phyloP scores from a whole-genome alignment of 2,113 vertebrate genomes.

The Pomatostomus ruficeps region DNA sequence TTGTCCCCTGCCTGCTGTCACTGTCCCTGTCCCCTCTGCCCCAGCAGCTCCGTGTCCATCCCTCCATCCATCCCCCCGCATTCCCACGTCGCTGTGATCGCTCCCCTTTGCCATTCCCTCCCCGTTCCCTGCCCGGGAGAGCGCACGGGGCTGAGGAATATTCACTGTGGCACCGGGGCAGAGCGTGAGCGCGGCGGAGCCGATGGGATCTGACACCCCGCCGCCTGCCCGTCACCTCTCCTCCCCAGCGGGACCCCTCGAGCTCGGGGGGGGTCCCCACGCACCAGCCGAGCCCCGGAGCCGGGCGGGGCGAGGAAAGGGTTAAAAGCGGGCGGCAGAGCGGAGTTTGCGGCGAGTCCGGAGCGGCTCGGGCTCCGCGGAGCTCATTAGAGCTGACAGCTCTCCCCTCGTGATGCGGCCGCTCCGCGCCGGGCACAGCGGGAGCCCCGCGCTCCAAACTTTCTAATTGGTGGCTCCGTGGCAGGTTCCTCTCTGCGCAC shows the following conservation, averaged over 20 bases:
- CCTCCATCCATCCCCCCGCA: neutral
- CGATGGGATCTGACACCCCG: slow-evolving; percentile 47
- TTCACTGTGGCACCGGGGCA: slow-evolving; percentile 45
- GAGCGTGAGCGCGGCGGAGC: neutral
- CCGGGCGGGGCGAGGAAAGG: neutral
- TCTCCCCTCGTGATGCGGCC: slow-evolving; percentile 51
- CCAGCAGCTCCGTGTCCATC: neutral
- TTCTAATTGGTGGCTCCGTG: slow-evolving; percentile 81
- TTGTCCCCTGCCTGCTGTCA: accelerated
- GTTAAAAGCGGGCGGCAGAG: slow-evolving; percentile 44
- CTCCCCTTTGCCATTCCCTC: no score
- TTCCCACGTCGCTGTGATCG: slow-evolving; percentile 14
- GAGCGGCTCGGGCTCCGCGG: slow-evolving; percentile 26
- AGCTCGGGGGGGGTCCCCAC: neutral
- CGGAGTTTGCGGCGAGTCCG: slow-evolving; percentile 47
- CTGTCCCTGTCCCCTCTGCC: accelerated
- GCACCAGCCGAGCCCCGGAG: neutral
- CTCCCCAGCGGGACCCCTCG: slow-evolving; percentile 1
- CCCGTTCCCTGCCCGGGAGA: no score
- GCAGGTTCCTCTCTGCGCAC: slow-evolving; percentile 69
- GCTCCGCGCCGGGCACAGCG: slow-evolving; percentile 41
- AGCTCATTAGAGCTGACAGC: slow-evolving; percentile 73
- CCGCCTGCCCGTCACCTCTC: slow-evolving; percentile 28
- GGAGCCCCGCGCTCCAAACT: slow-evolving; percentile 68
- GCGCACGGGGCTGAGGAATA: slow-evolving; percentile 67